Evolutionary conservation across 2,888 invertebrate species (phyloP).

Genomic region (Drosophila falleni): DNA sequence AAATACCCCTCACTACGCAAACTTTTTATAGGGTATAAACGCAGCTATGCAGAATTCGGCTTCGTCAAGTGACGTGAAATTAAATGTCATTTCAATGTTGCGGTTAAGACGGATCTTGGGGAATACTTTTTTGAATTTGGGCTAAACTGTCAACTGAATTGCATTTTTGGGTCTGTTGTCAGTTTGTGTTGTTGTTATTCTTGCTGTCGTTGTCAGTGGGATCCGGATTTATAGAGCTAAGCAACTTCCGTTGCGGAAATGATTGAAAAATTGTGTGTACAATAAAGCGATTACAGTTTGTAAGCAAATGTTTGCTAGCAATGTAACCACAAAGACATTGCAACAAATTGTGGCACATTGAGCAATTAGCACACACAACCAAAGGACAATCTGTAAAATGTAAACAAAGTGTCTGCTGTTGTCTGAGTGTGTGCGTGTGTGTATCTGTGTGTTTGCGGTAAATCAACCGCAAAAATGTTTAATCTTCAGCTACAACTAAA

Average conservation of each 20-base stretch:
- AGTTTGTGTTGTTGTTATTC: conserved; percentile 16
- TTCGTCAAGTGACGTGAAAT: conserved; percentile 44
- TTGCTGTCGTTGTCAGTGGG: background rate
- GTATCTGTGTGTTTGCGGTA: conserved; percentile 9
- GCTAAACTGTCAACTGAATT: conserved; percentile 33
- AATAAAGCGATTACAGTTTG: conserved; percentile 52
- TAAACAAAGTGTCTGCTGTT: conserved; percentile 20
- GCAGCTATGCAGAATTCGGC: conserved; percentile 17
- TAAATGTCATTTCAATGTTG: conserved; percentile 69
- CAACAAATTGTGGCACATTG: conserved; percentile 62
- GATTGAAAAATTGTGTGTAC: conserved; percentile 37
- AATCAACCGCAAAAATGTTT: conserved; percentile 42
- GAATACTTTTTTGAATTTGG: conserved; percentile 8
- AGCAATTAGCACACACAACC: conserved; percentile 54
- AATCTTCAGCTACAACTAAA: conserved; percentile 49
- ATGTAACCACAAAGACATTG: conserved; percentile 38
- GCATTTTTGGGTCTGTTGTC: conserved; percentile 41
- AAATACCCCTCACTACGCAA: background rate
- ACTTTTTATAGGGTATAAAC: conserved; percentile 10
- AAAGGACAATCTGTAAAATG: conserved; percentile 10
- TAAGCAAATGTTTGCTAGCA: conserved; percentile 58
- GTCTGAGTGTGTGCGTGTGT: conserved; percentile 4
- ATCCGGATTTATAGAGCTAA: conserved; percentile 30
- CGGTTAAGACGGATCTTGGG: conserved; percentile 47
- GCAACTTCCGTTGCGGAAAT: conserved; percentile 43